Evolutionary conservation across 2,113 vertebrate species (phyloP).

Genomic region (Phrynosoma blainvillii): DNA sequence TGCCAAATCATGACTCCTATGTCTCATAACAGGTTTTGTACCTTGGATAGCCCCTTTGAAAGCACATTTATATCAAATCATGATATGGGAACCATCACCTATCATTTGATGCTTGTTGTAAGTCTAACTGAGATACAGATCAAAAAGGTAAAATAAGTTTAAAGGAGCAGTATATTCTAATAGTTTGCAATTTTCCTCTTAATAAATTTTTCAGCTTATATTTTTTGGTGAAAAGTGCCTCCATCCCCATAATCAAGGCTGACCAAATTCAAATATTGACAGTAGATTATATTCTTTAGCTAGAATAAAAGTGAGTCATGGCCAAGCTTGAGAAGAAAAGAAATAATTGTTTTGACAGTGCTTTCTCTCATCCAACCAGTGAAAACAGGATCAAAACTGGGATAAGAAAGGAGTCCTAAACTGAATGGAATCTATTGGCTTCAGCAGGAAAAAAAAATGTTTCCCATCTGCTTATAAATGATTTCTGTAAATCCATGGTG

Average conservation of each 20-base stretch:
- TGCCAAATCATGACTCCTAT: too few relatives aligned
- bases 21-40: too few relatives aligned
- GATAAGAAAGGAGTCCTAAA: not conserved
- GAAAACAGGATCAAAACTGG: not conserved
- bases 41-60: too few relatives aligned
- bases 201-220: not conserved
- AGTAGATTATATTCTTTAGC: not conserved
- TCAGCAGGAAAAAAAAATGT: not conserved
- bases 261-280: not conserved
- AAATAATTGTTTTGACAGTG: not conserved
- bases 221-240: not conserved
- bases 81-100: too few relatives aligned
- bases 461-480: not conserved
- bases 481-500: not conserved
- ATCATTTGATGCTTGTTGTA: not conserved
- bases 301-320: not conserved
- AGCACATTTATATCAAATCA: too few relatives aligned
- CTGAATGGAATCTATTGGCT: not conserved
- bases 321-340: not conserved
- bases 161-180: not conserved
- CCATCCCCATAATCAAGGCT: not conserved
- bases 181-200: not conserved
- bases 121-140: not conserved
- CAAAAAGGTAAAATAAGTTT: not conserved
- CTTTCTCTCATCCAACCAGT: not conserved